These are phyloP conservation scores for Sicus ferrugineus DNA, from an alignment of 2,888 invertebrate genomes.

Conservation along the genomic window DNA sequence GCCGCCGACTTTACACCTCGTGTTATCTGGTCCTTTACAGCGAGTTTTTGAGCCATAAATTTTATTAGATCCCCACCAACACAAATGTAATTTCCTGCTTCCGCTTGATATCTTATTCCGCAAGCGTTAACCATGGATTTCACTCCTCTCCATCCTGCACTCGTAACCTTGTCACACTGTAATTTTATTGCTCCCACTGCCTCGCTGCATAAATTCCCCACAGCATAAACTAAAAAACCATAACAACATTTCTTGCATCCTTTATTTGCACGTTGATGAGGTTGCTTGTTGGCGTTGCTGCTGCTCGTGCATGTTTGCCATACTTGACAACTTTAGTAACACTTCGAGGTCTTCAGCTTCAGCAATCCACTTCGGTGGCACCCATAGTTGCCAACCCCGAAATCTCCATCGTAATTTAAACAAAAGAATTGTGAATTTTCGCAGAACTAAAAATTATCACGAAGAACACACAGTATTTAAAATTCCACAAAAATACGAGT, in stretches of 20 bases:
- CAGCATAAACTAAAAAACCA: slow-evolving; percentile 18
- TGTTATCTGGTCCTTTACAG: neutral
- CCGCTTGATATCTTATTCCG: neutral
- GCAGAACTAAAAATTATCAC: too few species aligned
- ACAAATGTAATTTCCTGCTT: neutral
- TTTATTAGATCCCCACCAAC: neutral
- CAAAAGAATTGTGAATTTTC: too few species aligned
- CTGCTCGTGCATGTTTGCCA: neutral
- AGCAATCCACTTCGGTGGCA: neutral
- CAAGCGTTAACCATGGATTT: neutral
- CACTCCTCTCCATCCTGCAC: neutral
- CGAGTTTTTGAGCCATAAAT: slow-evolving; percentile 9
- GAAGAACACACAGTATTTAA: too few species aligned
- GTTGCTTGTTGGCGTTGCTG: slow-evolving; percentile 17
- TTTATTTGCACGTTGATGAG: slow-evolving; percentile 26
- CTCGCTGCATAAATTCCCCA: too few species aligned
- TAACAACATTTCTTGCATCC: slow-evolving; percentile 26
- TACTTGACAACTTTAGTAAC: neutral
- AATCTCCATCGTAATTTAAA: neutral
- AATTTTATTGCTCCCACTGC: neutral
- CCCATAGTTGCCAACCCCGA: neutral
- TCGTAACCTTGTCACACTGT: neutral
- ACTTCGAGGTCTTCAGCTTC: neutral
- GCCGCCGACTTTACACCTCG: neutral
- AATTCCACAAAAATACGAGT: too few species aligned